phyloP scores from a whole-genome alignment of 2,113 vertebrate genomes.

The Vimba vimba region DNA sequence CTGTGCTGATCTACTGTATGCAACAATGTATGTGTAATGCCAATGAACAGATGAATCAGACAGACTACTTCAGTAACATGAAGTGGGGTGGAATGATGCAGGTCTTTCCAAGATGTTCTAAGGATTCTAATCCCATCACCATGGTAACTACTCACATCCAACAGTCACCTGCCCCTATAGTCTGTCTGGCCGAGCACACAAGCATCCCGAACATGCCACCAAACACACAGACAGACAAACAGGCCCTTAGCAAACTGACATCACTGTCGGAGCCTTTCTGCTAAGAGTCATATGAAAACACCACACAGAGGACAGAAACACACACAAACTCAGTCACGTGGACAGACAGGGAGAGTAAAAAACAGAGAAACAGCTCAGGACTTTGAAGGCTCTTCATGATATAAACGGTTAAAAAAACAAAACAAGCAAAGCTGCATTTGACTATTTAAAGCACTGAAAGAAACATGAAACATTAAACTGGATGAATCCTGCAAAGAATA shows the following conservation, averaged over 20 bases:
- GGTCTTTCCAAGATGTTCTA: conserved; percentile 14
- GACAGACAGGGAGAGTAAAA: not conserved
- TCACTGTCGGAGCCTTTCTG: not conserved
- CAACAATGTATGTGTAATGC: not conserved
- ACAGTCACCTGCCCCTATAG: conserved; percentile 52
- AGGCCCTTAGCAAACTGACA: conserved; percentile 8
- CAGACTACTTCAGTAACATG: conserved; percentile 28
- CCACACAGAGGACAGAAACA: conserved; percentile 7
- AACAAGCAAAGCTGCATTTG: conserved; percentile 22
- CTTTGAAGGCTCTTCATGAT: not conserved
- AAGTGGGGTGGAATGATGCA: conserved; percentile 52
- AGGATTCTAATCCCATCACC: conserved; percentile 49
- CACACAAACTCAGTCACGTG: not conserved
- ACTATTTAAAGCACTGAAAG: not conserved
- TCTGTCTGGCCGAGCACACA: conserved; percentile 32
- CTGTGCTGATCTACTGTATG: not conserved
- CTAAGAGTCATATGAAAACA: not conserved
- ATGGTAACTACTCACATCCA: conserved; percentile 28
- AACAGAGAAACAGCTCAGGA: not conserved
- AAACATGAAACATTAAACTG: not conserved
- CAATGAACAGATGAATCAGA: conserved; percentile 21
- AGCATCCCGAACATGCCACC: conserved; percentile 2
- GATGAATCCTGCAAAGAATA: conserved; percentile 43
- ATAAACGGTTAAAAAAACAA: conserved; percentile 8
- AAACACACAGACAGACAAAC: conserved; percentile 39